A percentile compares a stretch with the other conserved stretches of the same genome.
phyloP scores from a whole-genome alignment of 2,113 vertebrate genomes.

The Pyxicephalus adspersus region DNA sequence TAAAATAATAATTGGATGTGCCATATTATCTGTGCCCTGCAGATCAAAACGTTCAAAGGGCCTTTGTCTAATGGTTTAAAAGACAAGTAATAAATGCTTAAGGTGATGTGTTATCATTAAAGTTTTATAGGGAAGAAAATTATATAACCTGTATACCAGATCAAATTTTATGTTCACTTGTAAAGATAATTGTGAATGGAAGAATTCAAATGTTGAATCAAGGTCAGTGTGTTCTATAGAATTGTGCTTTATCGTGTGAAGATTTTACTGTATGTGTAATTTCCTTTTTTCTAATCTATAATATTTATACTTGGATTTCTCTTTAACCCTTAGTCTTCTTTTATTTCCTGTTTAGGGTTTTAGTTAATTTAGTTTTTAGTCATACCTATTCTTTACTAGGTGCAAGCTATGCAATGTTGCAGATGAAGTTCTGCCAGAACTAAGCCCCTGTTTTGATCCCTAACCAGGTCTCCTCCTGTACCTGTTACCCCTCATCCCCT shows the following conservation, averaged over 20 bases:
- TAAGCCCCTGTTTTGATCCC: no score
- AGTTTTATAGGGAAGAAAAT: slow-evolving; percentile 49
- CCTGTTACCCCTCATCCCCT: no score
- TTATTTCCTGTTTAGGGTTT: no score
- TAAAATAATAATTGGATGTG: slow-evolving; percentile 40
- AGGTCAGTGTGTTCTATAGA: slow-evolving; percentile 29
- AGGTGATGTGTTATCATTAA: slow-evolving; percentile 37
- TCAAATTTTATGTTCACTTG: slow-evolving; percentile 42
- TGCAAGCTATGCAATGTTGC: no score
- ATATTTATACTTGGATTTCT: no score
- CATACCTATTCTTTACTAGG: no score
- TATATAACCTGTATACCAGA: slow-evolving; percentile 39
- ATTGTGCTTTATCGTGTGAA: slow-evolving; percentile 13
- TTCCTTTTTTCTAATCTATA: no score
- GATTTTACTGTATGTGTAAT: not conserved
- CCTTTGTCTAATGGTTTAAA: slow-evolving; percentile 26
- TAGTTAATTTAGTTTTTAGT: no score
- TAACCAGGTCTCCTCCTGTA: no score
- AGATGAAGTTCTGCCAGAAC: no score
- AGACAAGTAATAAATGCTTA: slow-evolving; percentile 35
- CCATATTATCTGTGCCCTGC: slow-evolving; percentile 40
- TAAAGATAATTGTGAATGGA: slow-evolving; percentile 32
- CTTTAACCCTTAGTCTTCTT: no score
- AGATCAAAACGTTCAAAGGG: slow-evolving; percentile 19
- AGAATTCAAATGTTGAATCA: slow-evolving; percentile 23